A percentile compares a stretch with the other conserved stretches of the same genome.
Evolutionary conservation across 2,888 invertebrate species (phyloP).

Genomic region (Steinernema scapterisci): DNA sequence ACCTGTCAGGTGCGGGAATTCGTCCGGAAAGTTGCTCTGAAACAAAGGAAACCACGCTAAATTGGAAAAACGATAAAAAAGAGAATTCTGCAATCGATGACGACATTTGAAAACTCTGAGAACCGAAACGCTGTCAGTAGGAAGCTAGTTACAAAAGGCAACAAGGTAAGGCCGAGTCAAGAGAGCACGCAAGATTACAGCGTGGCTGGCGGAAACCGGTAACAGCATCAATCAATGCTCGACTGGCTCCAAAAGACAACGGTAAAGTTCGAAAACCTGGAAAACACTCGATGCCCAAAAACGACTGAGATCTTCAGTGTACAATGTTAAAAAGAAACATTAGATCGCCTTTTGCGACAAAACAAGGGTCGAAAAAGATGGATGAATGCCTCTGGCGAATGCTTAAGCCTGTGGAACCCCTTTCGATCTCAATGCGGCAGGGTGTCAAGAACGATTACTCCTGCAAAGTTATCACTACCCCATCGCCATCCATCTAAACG

Average conservation of each 20-base stretch:
- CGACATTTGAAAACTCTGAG: no score
- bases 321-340: no score
- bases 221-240: neutral
- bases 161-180: slow-evolving; percentile 21
- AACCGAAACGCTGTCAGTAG: neutral
- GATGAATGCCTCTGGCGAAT: no score
- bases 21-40: neutral
- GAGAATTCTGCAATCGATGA: neutral
- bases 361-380: no score
- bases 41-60: neutral
- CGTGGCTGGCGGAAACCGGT: slow-evolving; percentile 26
- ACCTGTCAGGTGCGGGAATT: neutral
- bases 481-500: neutral
- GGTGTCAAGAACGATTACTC: slow-evolving; percentile 28
- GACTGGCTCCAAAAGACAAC: neutral
- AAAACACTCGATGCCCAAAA: no score
- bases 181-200: slow-evolving; percentile 28
- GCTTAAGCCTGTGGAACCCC: no score
- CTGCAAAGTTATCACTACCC: neutral
- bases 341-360: no score
- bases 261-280: no score
- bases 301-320: no score
- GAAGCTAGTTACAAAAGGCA: slow-evolving; percentile 31
- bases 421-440: neutral
- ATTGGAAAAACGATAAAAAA: neutral